Base-by-base conservation (phyloP, 1,140 invertebrate species). In the Drosophila teissieri region DNA sequence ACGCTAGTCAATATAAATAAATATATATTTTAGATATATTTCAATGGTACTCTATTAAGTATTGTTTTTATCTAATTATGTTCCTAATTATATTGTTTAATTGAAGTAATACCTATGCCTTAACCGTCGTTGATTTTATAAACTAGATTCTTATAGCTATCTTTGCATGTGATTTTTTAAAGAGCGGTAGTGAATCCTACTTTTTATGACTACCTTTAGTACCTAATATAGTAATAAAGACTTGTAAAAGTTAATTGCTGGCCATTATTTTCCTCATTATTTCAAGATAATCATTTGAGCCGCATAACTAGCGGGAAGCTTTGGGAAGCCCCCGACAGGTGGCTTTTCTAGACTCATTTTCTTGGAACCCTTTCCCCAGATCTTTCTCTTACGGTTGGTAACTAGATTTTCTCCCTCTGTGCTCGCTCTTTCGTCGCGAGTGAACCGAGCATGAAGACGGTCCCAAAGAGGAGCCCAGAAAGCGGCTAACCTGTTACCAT, bases 401-500 rank as follows among this genome's bases (percentile, higher is more conserved):
- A 63, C 64, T 65, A 19, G 37, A 52, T 68, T 48, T 37, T 42
- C 42, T 24, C 24, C 15, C 27, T 49, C 39, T 37, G 6, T 14
- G 34, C 15, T 39, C 17, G 37, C 42, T 53, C 63, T 70, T 44
- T 46, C 36, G 42, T 67, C 22, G 36, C 40, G 39, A 44, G 24
- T 46, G 40, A 67, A 31, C 48, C 40, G 14, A 6, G 3, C 8
- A 14, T 48, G 44, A 79, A 79, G 54, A 58, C 52, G 19, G 49
- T 15, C 24, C 3, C 42, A 69, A 49, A 77, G 64, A 51, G 61
- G 72, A 53, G 34, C 73, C 27, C 48, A 27, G 63, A 67, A 69
- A 69, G 39, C 70, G 40, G 74, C 62, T 64, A 79, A 76, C 56
- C 75, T 77, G 74, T 77, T 77, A 55, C 73, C 64, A 77, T 46